Conservation (phyloP, 2,797 vertebrate species). For the Coregonus sp. region DNA sequence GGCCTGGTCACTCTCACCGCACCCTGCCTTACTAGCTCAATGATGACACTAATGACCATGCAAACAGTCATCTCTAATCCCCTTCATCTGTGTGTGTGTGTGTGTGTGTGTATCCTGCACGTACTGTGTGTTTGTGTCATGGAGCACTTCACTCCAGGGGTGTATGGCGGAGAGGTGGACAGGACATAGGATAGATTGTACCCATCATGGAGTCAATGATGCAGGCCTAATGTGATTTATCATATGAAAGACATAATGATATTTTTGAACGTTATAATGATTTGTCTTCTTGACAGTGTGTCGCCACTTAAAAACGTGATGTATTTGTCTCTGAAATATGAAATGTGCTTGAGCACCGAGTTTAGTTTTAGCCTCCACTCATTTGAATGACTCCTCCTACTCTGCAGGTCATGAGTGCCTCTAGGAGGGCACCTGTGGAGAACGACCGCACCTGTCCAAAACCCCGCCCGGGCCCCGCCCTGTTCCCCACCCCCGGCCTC, state of each 20-base stretch:
- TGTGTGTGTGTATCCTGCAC: neutral
- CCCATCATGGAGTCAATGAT: slow-evolving; percentile 10
- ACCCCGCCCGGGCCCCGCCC: slow-evolving; percentile 60
- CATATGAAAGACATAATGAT: neutral
- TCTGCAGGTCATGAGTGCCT: slow-evolving; percentile 80
- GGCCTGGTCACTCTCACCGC: neutral
- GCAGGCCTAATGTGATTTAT: slow-evolving; percentile 9
- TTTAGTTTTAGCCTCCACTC: neutral
- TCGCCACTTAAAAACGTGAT: neutral
- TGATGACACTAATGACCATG: slow-evolving; percentile 18
- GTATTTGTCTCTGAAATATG: neutral
- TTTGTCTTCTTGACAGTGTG: neutral
- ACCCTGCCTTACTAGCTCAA: slow-evolving; percentile 6
- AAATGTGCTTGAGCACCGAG: neutral
- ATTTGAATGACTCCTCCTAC: neutral
- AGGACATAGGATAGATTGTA: neutral
- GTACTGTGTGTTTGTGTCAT: neutral
- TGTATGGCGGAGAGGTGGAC: neutral
- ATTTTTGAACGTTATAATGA: neutral
- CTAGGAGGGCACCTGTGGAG: slow-evolving; percentile 71
- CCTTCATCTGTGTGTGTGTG: neutral
- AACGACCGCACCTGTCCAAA: slow-evolving; percentile 72
- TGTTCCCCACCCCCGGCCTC: slow-evolving; percentile 49
- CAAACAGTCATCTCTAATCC: slow-evolving; percentile 4
- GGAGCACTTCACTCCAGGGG: neutral